Evolutionary conservation across 2,888 invertebrate genomes (phyloP).

Genomic region (Polydrusus tereticollis): DNA sequence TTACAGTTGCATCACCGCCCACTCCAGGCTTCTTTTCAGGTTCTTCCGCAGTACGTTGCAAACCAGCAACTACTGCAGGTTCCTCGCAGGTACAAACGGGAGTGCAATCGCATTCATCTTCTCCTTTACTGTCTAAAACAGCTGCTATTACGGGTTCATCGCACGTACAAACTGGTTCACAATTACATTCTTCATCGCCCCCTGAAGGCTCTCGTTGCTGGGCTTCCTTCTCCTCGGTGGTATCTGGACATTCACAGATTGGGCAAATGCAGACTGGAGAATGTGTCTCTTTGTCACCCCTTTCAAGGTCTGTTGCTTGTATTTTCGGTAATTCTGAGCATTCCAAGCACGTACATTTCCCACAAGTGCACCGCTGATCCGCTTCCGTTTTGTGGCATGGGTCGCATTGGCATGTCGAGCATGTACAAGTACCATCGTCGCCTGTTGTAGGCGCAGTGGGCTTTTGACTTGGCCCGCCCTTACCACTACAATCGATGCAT

Average conservation of each 20-base stretch:
- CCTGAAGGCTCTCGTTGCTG: background rate
- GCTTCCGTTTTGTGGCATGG: background rate
- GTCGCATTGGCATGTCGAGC: background rate
- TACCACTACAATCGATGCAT: conserved; percentile 47
- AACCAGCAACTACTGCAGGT: background rate
- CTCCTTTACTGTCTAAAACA: background rate
- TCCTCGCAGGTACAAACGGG: conserved; percentile 7
- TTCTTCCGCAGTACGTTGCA: too few relatives aligned
- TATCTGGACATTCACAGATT: background rate
- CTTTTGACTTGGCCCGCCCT: too few relatives aligned
- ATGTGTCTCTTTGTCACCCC: background rate
- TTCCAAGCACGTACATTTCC: too few relatives aligned
- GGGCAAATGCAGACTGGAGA: background rate
- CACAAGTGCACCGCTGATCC: background rate
- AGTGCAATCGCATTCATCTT: background rate
- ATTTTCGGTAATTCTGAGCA: too few relatives aligned
- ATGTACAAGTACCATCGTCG: background rate
- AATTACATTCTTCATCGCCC: background rate
- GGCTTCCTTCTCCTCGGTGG: background rate
- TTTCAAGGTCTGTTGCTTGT: too few relatives aligned
- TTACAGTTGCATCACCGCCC: background rate
- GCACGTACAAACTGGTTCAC: conserved; percentile 17
- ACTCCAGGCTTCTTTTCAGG: too few relatives aligned
- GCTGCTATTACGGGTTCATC: background rate
- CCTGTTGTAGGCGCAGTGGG: background rate